Evolutionary conservation across 2,888 invertebrate genomes (phyloP).

Genomic region (Macrophya alboannulata): DNA sequence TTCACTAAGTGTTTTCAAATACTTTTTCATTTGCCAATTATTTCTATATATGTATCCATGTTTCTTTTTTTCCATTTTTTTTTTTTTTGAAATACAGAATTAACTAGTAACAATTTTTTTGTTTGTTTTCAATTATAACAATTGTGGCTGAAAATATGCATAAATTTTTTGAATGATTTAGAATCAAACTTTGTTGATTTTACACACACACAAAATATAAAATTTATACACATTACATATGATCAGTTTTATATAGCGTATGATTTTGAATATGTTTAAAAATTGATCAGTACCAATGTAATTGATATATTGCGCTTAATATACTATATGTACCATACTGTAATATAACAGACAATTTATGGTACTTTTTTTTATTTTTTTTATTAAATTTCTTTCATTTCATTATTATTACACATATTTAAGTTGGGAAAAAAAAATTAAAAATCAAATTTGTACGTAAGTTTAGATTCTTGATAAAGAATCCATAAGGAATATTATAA

Average conservation of each 20-base stretch:
- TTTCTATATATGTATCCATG: conserved; percentile 7
- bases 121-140: background rate
- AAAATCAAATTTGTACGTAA: background rate
- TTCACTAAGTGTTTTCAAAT: background rate
- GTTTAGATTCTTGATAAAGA: conserved; percentile 7
- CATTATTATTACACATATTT: too few species aligned
- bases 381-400: too few species aligned
- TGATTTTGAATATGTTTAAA: background rate
- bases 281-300: conserved; percentile 38
- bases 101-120: conserved; percentile 30
- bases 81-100: background rate
- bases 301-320: background rate
- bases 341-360: background rate
- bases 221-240: background rate
- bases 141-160: background rate
- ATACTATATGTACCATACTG: background rate
- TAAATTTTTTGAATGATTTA: background rate
- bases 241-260: background rate
- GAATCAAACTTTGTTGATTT: background rate
- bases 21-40: background rate
- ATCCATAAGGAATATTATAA: background rate
- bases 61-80: background rate
- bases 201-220: background rate
- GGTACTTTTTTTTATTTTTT: background rate
- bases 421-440: background rate